Evolutionary conservation across 1,140 invertebrate species (phyloP).

Genomic region (Thalassaphorura encarpata): DNA sequence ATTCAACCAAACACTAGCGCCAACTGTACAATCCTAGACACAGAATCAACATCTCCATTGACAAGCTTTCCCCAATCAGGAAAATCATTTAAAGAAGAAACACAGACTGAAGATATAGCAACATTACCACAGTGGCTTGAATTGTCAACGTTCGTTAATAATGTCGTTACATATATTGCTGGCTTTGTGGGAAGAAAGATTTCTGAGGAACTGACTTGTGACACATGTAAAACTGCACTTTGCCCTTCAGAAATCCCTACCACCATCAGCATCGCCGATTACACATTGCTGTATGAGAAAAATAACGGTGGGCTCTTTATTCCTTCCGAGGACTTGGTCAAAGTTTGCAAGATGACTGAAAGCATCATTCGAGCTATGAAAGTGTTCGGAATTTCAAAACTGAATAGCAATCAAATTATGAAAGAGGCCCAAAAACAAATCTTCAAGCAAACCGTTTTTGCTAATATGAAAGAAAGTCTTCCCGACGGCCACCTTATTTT

Average conservation of each 20-base stretch:
- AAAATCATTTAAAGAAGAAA: too few relatives aligned
- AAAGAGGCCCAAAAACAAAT: too few relatives aligned
- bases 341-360: conserved; percentile 1
- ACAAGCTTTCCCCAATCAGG: too few relatives aligned
- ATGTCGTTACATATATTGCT: conserved; percentile 32
- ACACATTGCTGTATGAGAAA: neutral
- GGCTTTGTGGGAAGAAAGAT: conserved; percentile 26
- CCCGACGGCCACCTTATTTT: too few relatives aligned
- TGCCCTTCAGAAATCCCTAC: neutral
- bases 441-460: too few relatives aligned
- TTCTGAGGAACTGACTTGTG: neutral
- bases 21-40: too few relatives aligned
- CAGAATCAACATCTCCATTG: too few relatives aligned
- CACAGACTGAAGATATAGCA: too few relatives aligned
- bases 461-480: too few relatives aligned
- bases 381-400: neutral
- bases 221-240: neutral
- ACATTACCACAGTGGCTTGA: conserved; percentile 19
- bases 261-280: neutral
- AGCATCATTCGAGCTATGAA: neutral
- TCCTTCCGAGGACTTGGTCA: neutral
- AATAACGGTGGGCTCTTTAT: conserved; percentile 2
- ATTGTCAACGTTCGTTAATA: conserved; percentile 35
- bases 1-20: too few relatives aligned
- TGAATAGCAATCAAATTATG: too few relatives aligned